Evolutionary conservation across 2,888 invertebrate genomes (phyloP), one percentile per base, ranked within the genome.

Genomic region (Kryphioiulus occultus): DNA sequence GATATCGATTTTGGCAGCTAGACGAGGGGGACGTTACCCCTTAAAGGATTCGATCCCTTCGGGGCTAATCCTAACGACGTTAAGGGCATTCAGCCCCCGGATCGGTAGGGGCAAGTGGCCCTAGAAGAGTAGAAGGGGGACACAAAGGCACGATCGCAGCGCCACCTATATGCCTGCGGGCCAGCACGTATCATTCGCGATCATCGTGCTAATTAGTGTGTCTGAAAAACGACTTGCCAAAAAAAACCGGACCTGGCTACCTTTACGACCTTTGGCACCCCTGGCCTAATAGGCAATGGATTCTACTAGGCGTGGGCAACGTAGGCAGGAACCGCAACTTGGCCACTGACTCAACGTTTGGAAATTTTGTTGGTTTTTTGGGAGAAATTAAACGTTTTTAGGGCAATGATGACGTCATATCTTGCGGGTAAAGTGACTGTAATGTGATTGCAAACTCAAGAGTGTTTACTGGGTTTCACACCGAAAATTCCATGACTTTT

Each of bases 31-130:
- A n/a, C 7, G 59, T 3, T 22, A 59, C n/a, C 59, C n/a, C 59
- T n/a, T 22, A n/a, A n/a, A 2, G 26, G 68, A 26, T n/a, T 26
- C 68, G 10, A 26, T 68, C 68, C 26, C 68, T 68, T 10, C 68
- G n/a, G n/a, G 59, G 59, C 26, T 68, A 68, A 68, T 68, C 68
- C 68, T 12, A 26, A 68, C 68, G 1, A 2, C 68, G 68, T 26
- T 68, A 68, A 68, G 68, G 68, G 68, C 68, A 68, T 68, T 68
- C 68, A 68, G 68, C 68, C n/a, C 59, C 59, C 19, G 59, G 59
- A 5, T 3, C 59, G 59, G n/a, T 68, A 68, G 68, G 68, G 68
- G 68, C 68, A 26, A 68, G 68, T 12, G 68, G 68, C 68, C 68
- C 68, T 68, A 68, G 68, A 26, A 68, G 68, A 19, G 68, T 26